Conservation (phyloP, 1,140 invertebrate genomes). For the Euura lappo region DNA sequence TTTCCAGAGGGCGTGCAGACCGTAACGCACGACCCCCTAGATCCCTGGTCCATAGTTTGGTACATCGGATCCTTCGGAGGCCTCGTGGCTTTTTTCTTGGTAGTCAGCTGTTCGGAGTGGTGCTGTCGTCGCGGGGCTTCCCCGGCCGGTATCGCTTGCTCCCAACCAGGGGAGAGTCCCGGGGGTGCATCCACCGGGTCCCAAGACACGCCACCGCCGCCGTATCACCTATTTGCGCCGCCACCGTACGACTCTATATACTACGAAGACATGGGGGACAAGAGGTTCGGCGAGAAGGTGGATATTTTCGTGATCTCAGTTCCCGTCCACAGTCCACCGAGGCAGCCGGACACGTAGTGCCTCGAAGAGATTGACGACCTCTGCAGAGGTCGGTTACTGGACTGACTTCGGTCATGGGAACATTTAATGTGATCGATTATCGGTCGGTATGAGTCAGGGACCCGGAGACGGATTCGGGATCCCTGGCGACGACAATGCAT, state of each 20-base stretch:
- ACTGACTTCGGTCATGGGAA: conserved; percentile 37
- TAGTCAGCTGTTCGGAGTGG: conserved; percentile 68
- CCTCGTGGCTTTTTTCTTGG: conserved; percentile 65
- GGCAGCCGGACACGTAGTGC: neutral
- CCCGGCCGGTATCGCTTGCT: conserved; percentile 39
- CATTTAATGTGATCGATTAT: conserved; percentile 15
- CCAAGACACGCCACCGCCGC: conserved; percentile 62
- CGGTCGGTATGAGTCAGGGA: too few relatives aligned
- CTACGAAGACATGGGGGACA: conserved; percentile 49
- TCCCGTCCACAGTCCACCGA: conserved; percentile 40
- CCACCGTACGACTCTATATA: conserved; percentile 65
- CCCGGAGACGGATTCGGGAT: too few relatives aligned
- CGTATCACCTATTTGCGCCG: conserved; percentile 67
- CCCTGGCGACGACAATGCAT: too few relatives aligned
- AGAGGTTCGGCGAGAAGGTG: conserved; percentile 54
- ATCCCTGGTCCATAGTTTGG: conserved; percentile 67
- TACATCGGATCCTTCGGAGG: conserved; percentile 68
- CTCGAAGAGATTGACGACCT: neutral
- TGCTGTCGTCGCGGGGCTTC: conserved; percentile 56
- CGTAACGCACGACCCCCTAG: conserved; percentile 47
- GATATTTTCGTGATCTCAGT: conserved; percentile 63
- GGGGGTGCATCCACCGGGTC: conserved; percentile 26
- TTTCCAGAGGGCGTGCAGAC: conserved; percentile 37
- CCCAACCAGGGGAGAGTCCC: conserved; percentile 39
- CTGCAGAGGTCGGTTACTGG: neutral